Evolutionary conservation across 2,797 vertebrate genomes (phyloP).

Genomic region (Pangasius krempfi): DNA sequence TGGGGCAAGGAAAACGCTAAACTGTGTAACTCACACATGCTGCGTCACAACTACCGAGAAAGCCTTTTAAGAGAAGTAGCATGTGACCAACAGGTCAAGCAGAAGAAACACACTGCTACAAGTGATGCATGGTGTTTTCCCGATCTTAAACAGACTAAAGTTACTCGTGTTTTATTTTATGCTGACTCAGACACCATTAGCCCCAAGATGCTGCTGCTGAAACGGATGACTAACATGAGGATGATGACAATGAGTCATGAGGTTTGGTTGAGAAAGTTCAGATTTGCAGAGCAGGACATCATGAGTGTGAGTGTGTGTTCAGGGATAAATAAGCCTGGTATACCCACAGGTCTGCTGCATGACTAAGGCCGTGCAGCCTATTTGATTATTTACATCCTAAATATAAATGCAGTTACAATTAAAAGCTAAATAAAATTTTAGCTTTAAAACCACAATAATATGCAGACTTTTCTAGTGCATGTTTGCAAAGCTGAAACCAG

Average conservation of each 20-base stretch:
- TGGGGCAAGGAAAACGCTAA: not conserved
- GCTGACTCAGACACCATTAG: slow-evolving; percentile 8
- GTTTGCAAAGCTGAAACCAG: not conserved
- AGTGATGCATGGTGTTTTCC: not conserved
- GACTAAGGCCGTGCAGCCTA: not conserved
- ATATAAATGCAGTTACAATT: not conserved
- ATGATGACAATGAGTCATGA: slow-evolving; percentile 40
- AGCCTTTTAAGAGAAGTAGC: not conserved
- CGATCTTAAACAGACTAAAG: slow-evolving; percentile 1
- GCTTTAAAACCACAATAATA: not conserved
- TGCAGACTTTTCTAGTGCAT: not conserved
- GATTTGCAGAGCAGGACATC: not conserved
- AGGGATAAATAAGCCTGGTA: not conserved
- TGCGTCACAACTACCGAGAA: not conserved
- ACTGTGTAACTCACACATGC: not conserved
- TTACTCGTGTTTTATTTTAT: not conserved
- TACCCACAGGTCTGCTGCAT: not conserved
- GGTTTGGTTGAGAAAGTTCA: slow-evolving; percentile 19
- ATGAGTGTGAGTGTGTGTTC: not conserved
- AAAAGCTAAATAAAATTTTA: not conserved
- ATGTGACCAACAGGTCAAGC: slow-evolving; percentile 14
- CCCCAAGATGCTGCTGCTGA: slow-evolving; percentile 15
- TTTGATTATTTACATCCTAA: not conserved
- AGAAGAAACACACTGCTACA: not conserved
- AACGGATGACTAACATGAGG: slow-evolving; percentile 17